These are phyloP conservation scores for Julus scanicus DNA, from an alignment of 2,888 invertebrate species.

Conservation along the genomic window DNA sequence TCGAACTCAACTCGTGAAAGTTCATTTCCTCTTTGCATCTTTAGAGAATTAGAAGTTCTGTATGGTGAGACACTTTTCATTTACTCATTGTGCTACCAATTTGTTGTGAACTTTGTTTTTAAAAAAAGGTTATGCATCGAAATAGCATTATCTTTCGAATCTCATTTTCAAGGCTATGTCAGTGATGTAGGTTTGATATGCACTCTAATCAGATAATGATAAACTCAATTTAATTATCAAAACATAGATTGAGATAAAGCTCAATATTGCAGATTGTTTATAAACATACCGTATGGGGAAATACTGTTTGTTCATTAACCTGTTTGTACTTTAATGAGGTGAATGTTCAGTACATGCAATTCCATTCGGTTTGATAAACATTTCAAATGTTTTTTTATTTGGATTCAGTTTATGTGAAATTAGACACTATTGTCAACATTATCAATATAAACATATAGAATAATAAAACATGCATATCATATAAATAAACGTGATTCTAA, in stretches of 20 bases:
- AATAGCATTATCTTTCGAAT: neutral
- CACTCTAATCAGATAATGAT: neutral
- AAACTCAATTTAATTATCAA: neutral
- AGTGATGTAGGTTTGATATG: neutral
- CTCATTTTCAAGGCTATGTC: neutral
- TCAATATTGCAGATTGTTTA: no score
- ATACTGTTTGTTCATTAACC: no score
- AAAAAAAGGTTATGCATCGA: neutral
- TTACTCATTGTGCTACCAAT: neutral
- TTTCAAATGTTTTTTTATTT: no score
- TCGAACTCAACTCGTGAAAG: neutral
- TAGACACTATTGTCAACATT: no score
- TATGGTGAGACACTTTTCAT: conserved; percentile 3
- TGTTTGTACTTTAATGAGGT: no score
- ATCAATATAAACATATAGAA: no score
- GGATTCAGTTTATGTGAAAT: no score
- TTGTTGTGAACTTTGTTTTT: neutral
- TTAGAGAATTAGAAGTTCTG: neutral
- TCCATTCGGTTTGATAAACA: no score
- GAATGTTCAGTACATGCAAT: no score
- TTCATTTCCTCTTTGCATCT: neutral
- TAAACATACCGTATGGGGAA: no score
- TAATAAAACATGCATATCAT: neutral
- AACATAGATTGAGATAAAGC: neutral
- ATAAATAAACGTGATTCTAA: neutral